Base-by-base conservation (phyloP, 2,113 vertebrate genomes). In the Tor tambroides region DNA sequence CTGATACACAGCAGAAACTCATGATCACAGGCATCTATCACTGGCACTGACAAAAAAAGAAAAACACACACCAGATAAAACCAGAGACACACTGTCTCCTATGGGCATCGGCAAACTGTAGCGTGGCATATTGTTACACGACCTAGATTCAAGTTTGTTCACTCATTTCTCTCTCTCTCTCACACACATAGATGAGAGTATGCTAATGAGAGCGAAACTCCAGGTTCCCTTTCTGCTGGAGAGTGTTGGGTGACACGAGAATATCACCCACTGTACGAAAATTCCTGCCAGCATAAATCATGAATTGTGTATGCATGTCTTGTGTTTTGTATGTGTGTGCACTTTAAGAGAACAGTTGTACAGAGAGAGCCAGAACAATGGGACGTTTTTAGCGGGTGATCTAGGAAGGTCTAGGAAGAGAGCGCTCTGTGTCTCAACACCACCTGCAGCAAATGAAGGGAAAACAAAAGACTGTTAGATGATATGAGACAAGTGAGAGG, bases 201-300 rank as follows among this genome's bases (percentile, higher is more conserved):
- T 72, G 75, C 81, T 84, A 87, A 84, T 87, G 75, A 84, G 59
- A 87, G 30, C 32, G 38, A 77, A 71, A 79, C 82, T 79, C 63
- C 61, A 77, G 71, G 72, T 78, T 83, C 46, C 38, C 76, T 75
- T 76, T 89, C 87, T 83, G 87, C 23, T 65, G 54, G 83, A 35
- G 79, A 84, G 80, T 76, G 32, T 61, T 81, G 54, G 8, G 3
- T 85, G 71, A 83, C 61, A 88, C 56, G 23, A 51, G 59, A 46
- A 72, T 41, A 76, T 75, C 51, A 14, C 61, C 23, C 49, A 28
- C 15, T 54, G 11, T 17, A 78, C 43, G 21, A 86, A 79, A 75
- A 77, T 80, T 86, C 38, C 80, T 86, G 80, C 69, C 85, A 84
- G 80, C 80, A 74, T 21, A 86, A 86, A 83, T 74, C 43, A 75